Percentiles rank a stretch among this genome's conserved stretches.
Evolutionary conservation across 2,888 invertebrate genomes (phyloP).

Genomic region (Oscheius sp.): DNA sequence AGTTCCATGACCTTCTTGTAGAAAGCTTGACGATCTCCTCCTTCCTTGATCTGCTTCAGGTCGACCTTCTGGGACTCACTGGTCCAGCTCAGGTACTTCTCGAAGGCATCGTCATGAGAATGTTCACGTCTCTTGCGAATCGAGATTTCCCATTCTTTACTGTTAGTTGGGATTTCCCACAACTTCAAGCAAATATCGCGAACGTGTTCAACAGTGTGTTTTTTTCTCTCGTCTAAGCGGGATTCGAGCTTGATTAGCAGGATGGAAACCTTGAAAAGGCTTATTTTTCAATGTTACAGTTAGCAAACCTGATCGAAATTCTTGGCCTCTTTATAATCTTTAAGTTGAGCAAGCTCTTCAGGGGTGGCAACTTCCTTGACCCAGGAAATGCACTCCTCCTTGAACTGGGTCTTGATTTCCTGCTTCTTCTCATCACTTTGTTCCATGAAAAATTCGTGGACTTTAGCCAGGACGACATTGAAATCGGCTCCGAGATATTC

Average conservation of each 20-base stretch:
- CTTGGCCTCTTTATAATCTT: constrained; percentile 5
- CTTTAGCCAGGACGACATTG: constrained; percentile 42
- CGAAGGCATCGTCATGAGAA: constrained; percentile 37
- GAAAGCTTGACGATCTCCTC: constrained; percentile 38
- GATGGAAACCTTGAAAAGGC: background rate
- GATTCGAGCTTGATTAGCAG: constrained; percentile 44
- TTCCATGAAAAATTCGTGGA: constrained; percentile 48
- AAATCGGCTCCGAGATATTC: constrained; percentile 42
- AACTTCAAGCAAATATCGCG: constrained; percentile 47
- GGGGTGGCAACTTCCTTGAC: constrained; percentile 51
- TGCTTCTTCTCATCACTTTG: constrained; percentile 42
- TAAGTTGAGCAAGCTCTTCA: constrained; percentile 35
- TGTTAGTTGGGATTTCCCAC: constrained; percentile 41
- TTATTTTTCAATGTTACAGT: constrained; percentile 8
- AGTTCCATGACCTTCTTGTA: constrained; percentile 44
- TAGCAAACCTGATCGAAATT: background rate
- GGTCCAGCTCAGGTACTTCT: constrained; percentile 49
- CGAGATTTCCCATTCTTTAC: too few relatives aligned
- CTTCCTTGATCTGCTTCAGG: constrained; percentile 36
- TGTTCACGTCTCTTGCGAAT: constrained; percentile 38
- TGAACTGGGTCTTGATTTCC: constrained; percentile 47
- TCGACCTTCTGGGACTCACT: constrained; percentile 54
- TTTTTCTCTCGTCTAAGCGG: constrained; percentile 47
- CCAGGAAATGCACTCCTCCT: constrained; percentile 48
- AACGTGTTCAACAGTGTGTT: constrained; percentile 57